phyloP scores from a whole-genome alignment of 2,797 vertebrate species.

The Acipenser oxyrinchus region DNA sequence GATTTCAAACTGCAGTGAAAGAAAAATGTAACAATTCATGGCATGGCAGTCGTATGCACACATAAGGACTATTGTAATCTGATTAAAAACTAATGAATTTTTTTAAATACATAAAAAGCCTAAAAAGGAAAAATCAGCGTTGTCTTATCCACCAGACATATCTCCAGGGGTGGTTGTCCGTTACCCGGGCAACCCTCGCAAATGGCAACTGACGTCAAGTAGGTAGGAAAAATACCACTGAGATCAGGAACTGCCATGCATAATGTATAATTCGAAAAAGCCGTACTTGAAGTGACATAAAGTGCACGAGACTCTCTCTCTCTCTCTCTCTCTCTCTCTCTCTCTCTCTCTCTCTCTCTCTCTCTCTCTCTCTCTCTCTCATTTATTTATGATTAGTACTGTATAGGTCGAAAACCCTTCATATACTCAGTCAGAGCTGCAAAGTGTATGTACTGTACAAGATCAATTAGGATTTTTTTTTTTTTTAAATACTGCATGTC shows the following conservation, averaged over 20 bases:
- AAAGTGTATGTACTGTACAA: no score
- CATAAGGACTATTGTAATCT: neutral
- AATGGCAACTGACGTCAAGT: conserved; percentile 87
- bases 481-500: no score
- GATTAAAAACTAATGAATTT: conserved; percentile 9
- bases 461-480: no score
- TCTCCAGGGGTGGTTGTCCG: conserved; percentile 77
- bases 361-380: neutral
- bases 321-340: neutral
- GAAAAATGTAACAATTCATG: neutral
- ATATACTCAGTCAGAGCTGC: no score
- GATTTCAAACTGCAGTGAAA: neutral
- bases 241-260: conserved; percentile 66
- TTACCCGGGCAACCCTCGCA: conserved; percentile 83
- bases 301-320: conserved; percentile 43
- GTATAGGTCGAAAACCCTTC: no score
- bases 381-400: no score
- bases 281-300: conserved; percentile 56
- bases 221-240: conserved; percentile 75
- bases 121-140: conserved; percentile 68
- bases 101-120: conserved; percentile 56
- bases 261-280: conserved; percentile 74
- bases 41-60: neutral
- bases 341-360: conserved; percentile 10
- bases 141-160: conserved; percentile 70